Evolutionary conservation across 2,797 vertebrate species (phyloP).

Genomic region (Rachycentron canadum): DNA sequence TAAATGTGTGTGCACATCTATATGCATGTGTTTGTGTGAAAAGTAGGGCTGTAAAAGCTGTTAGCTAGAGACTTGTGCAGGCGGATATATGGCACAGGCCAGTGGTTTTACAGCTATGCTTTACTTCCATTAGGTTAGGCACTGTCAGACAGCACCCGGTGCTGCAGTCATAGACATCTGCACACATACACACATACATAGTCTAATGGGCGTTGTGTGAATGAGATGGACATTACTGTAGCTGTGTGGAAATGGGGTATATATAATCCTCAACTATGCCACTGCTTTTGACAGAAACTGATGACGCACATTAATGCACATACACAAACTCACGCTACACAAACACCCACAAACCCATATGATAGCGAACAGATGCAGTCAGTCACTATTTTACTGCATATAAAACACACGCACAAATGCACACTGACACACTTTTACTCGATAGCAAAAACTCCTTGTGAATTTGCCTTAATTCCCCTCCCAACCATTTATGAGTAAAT

Average conservation of each 20-base stretch:
- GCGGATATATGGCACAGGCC: slow-evolving; percentile 75
- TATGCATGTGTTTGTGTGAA: slow-evolving; percentile 50
- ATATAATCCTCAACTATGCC: slow-evolving; percentile 73
- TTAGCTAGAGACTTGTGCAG: slow-evolving; percentile 64
- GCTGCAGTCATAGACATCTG: slow-evolving; percentile 51
- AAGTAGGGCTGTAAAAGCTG: slow-evolving; percentile 60
- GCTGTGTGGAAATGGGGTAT: slow-evolving; percentile 67
- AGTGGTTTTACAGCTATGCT: slow-evolving; percentile 82
- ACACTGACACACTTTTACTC: slow-evolving; percentile 32
- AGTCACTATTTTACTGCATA: slow-evolving; percentile 44
- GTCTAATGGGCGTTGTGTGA: slow-evolving; percentile 74
- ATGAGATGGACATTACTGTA: slow-evolving; percentile 72
- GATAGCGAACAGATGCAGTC: slow-evolving; percentile 47
- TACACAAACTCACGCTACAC: slow-evolving; percentile 38
- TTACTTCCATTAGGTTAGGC: slow-evolving; percentile 81
- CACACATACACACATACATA: slow-evolving; percentile 42
- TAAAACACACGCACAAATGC: slow-evolving; percentile 36
- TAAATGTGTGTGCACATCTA: slow-evolving; percentile 47
- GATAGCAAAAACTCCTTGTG: slow-evolving; percentile 33
- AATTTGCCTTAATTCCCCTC: slow-evolving; percentile 55
- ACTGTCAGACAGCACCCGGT: slow-evolving; percentile 74
- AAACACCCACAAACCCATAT: slow-evolving; percentile 41
- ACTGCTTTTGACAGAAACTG: slow-evolving; percentile 74
- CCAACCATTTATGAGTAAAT: slow-evolving; percentile 46
- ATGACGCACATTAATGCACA: slow-evolving; percentile 67